A percentile compares a stretch with the other conserved stretches of the same genome.
These are phyloP conservation scores for Sarcophaga subvicina DNA, from an alignment of 2,888 invertebrate species.

Conservation along the genomic window DNA sequence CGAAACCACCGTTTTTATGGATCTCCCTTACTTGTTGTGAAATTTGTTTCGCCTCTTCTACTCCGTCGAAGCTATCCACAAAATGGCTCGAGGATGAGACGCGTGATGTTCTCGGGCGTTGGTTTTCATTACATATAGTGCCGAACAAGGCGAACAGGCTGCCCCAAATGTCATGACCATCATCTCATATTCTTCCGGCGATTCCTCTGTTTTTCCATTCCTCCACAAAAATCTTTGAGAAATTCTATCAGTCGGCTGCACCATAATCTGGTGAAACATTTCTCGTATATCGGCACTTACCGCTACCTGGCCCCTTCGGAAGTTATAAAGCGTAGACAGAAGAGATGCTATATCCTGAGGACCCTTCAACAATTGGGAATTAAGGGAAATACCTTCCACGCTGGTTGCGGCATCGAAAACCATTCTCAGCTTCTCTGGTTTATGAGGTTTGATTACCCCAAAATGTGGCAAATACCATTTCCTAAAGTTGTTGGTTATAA, in stretches of 20 bases:
- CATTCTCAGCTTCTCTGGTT: constrained; percentile 72
- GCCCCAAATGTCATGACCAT: too few species aligned
- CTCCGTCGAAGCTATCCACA: constrained; percentile 52
- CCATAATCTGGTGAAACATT: constrained; percentile 67
- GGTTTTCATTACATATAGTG: constrained; percentile 18
- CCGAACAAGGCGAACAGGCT: too few species aligned
- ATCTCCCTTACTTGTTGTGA: constrained; percentile 30
- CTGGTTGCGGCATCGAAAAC: constrained; percentile 76
- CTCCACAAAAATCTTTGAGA: not conserved
- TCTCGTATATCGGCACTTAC: constrained; percentile 73
- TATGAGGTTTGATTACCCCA: constrained; percentile 73
- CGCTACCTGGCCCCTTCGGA: constrained; percentile 75
- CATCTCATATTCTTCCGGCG: too few species aligned
- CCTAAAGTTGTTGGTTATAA: not conserved
- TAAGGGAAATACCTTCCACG: constrained; percentile 69
- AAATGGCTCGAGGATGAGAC: constrained; percentile 35
- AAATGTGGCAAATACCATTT: constrained; percentile 75
- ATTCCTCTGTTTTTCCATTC: too few species aligned
- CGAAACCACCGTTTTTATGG: constrained; percentile 47
- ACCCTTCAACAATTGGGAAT: constrained; percentile 69
- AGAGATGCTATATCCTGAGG: constrained; percentile 76
- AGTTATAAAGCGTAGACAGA: constrained; percentile 74
- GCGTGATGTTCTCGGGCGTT: constrained; percentile 24
- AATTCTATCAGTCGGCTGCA: constrained; percentile 60
- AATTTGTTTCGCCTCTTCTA: constrained; percentile 45